Base-by-base conservation (phyloP, 2,888 invertebrate species). In the Andrena trimmerana region DNA sequence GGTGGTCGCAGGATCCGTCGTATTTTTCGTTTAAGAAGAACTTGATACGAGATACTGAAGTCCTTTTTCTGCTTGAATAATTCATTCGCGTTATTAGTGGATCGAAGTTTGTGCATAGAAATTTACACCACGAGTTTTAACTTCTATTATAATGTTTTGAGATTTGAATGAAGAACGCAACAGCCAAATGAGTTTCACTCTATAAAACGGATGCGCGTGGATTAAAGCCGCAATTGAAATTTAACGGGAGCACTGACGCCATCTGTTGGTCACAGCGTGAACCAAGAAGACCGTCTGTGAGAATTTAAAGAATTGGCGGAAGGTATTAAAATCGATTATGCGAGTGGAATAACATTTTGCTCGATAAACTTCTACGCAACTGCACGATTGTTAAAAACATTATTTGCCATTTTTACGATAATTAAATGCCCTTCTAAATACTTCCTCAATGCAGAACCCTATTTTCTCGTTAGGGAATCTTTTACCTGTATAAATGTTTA, bases 251-350 rank as follows among this genome's bases (percentile, higher is more conserved):
- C 4, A 48, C 3, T 27, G 8, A 0, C 16, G 68, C 71, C 82
- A 83, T 60, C 82, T 81, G 0, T 27, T 2, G n/a, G 29, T 0
- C 27, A 2, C 13, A 36, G 0, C 27, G 5, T 31, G 0, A 77
- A 78, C 24, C 69, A 83, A 66, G n/a, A 83, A 70, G 82, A 60
- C 66, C 83, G 83, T 54, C 10, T 10, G 59, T 2, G 60, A 20
- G 20, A 63, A 72, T 83, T 83, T 27, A 27, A 83, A 83, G 33
- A 71, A 66, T 54, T 48, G 8, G 50, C 42, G 59, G 27, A n/a
- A 48, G 7, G 27, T 70, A 57, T 33, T 31, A 2, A 4, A 10
- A 70, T 59, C 42, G 13, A 65, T 69, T 10, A 27, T 4, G 3
- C 2, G n/a, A 48, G 0, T 27, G 3, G 2, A 73, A 20, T 20